Percentiles rank a stretch among this genome's conserved stretches.
These are phyloP conservation scores for Nymphicus hollandicus DNA, from an alignment of 2,113 vertebrate species.

Conservation along the genomic window DNA sequence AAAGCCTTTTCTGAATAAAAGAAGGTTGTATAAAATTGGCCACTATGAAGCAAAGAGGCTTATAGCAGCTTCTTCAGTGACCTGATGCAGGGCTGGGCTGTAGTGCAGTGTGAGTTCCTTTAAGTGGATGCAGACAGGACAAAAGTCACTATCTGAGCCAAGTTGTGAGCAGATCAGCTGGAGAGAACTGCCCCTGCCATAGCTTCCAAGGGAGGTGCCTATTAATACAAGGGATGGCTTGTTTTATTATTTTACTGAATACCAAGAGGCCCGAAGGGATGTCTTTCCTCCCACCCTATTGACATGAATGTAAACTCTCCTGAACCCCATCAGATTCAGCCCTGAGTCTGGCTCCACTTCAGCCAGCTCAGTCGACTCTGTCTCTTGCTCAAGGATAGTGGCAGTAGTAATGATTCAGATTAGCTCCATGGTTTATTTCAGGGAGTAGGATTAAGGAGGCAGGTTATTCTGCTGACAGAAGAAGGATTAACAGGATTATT, in stretches of 20 bases:
- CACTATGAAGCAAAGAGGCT: background rate
- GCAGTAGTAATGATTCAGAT: background rate
- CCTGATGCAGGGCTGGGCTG: background rate
- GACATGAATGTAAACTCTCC: background rate
- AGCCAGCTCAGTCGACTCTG: background rate
- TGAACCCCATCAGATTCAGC: background rate
- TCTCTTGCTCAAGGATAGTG: background rate
- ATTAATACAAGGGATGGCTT: background rate
- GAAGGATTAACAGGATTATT: background rate
- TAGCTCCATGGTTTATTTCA: background rate
- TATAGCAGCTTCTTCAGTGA: background rate
- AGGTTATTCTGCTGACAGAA: background rate
- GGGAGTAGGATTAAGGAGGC: background rate
- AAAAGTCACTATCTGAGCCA: background rate
- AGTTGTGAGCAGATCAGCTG: background rate
- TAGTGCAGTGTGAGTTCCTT: background rate
- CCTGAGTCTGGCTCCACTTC: background rate
- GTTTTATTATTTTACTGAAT: background rate
- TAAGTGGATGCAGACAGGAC: background rate
- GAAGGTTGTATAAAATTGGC: background rate
- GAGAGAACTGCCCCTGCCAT: background rate
- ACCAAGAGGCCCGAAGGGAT: background rate
- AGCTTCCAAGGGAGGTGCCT: background rate
- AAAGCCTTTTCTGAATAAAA: background rate
- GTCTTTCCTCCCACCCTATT: background rate